Evolutionary conservation across 2,797 vertebrate genomes (phyloP).

Genomic region (Meda fulgida): DNA sequence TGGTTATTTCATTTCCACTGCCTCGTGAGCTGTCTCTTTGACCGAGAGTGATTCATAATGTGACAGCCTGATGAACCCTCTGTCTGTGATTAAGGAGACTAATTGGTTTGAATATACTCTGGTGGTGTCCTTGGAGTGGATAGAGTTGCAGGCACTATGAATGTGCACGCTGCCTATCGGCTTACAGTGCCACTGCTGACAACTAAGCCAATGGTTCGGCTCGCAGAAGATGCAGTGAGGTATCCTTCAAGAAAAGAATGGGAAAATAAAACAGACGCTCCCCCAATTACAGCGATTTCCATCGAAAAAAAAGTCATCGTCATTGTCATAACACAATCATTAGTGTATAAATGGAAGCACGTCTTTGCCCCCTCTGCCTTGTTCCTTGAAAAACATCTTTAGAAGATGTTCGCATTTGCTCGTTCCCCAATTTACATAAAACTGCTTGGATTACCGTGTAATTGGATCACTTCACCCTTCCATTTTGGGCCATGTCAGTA

Average conservation of each 20-base stretch:
- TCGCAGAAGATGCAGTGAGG: constrained; percentile 15
- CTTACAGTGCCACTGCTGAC: constrained; percentile 36
- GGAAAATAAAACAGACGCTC: constrained; percentile 23
- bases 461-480: constrained; percentile 49
- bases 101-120: constrained; percentile 63
- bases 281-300: constrained; percentile 46
- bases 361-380: constrained; percentile 19
- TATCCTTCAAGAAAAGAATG: constrained; percentile 1
- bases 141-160: constrained; percentile 51
- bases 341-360: constrained; percentile 29
- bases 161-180: constrained; percentile 24
- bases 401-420: constrained; percentile 28
- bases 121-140: constrained; percentile 56
- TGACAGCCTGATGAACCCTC: constrained; percentile 56
- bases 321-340: constrained; percentile 48
- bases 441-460: constrained; percentile 65
- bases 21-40: constrained; percentile 33
- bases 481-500: constrained; percentile 33
- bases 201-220: constrained; percentile 32
- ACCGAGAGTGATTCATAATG: constrained; percentile 44
- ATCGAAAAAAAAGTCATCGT: constrained; percentile 26
- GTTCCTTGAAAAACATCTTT: constrained; percentile 27
- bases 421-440: constrained; percentile 53
- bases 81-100: constrained; percentile 56
- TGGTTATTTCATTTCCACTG: constrained; percentile 42